Evolutionary conservation across 2,797 vertebrate species (phyloP).

Genomic region (Trematomus bernacchii): DNA sequence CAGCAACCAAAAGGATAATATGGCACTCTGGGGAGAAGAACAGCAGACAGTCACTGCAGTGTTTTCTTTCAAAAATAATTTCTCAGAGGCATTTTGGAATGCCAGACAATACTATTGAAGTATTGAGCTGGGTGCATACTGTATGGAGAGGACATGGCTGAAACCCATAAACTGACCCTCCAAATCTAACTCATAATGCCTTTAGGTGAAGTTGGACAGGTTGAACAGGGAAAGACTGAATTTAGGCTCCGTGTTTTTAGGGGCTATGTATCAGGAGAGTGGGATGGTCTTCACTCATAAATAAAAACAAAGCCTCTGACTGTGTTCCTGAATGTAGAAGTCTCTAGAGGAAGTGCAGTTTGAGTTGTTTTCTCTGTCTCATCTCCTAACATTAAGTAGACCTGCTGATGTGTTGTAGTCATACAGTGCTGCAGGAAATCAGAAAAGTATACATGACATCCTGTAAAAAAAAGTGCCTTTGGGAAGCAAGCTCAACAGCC

Average conservation of each 20-base stretch:
- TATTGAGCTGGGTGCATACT: background rate
- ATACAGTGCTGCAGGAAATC: constrained; percentile 33
- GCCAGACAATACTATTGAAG: background rate
- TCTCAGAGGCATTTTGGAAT: constrained; percentile 16
- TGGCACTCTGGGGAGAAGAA: background rate
- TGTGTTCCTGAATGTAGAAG: constrained; percentile 17
- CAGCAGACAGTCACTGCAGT: background rate
- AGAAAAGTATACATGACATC: constrained; percentile 34
- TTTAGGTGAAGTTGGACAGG: constrained; percentile 24
- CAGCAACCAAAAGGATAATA: constrained; percentile 3
- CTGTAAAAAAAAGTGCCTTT: constrained; percentile 28
- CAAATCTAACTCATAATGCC: constrained; percentile 1
- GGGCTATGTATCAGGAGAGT: constrained; percentile 21
- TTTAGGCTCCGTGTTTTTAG: background rate
- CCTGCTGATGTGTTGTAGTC: constrained; percentile 27
- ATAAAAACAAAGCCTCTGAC: constrained; percentile 11
- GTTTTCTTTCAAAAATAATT: constrained; percentile 8
- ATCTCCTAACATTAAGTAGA: constrained; percentile 16
- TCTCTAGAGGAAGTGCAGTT: constrained; percentile 32
- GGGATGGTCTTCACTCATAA: constrained; percentile 27
- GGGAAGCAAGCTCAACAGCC: constrained; percentile 11
- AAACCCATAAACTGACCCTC: constrained; percentile 20
- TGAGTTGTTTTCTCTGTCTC: constrained; percentile 41
- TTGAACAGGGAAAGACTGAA: constrained; percentile 16
- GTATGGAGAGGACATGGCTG: constrained; percentile 21